Evolutionary conservation across 2,888 invertebrate species (phyloP), one percentile per base, ranked within the genome.

Genomic region (Limenitis camilla): DNA sequence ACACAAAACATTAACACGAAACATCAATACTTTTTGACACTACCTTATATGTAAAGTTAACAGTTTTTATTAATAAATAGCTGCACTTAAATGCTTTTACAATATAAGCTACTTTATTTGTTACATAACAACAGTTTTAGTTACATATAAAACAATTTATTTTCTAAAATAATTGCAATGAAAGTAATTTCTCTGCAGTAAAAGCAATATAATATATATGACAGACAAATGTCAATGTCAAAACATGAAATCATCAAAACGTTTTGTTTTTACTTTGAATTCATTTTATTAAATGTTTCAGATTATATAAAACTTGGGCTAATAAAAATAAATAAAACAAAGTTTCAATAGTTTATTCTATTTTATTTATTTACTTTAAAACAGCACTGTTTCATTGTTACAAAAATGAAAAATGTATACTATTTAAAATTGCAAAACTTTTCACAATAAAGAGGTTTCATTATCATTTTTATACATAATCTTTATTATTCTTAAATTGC

Each of bases 141-240:
- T n/a, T 35, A 40, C 19, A 28, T 9, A 31, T 36, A 31, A 28
- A 35, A 30, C 11, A 27, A 49, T 49, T 29, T 36, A 44, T 40
- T 40, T 10, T 35, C 7, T 30, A 27, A 36, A 49, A 49, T 44
- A 45, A 7, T 40, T 53, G 31, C 40, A 56, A 47, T 40, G 29
- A 39, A 44, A 39, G 44, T 51, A 51, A 52, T 52, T 43, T 39
- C 47, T 40, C 41, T 46, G 40, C 51, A 36, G 31, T 27, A 46
- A 52, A 52, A 40, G 46, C 45, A 46, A 46, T 45, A 35, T 41
- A 33, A 40, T n/a, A 40, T 36, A 28, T 49, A 56, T 44, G 56
- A 55, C 56, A 57, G 57, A 51, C 11, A 30, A 28, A 52, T 19
- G 53, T 55, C 48, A 60, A 50, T 48, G 58, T 60, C 60, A 60